Percentiles rank a stretch among this genome's conserved stretches.
Conservation (phyloP, 2,113 vertebrate species). For the Nanorana parkeri region DNA sequence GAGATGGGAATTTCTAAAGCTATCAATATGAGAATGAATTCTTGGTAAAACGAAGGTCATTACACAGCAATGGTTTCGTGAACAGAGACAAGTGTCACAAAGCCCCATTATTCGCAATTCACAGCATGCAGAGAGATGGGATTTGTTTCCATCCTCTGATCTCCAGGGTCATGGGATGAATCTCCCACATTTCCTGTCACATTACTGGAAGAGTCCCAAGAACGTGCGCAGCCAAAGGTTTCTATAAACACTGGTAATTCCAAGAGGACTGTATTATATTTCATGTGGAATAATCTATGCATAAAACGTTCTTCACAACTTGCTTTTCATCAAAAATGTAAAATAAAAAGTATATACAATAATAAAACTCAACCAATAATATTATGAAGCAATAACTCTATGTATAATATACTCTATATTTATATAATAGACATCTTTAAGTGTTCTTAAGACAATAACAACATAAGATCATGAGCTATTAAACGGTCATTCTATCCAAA, state of each 20-base stretch:
- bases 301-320: no score
- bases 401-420: no score
- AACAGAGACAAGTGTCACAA: conserved; percentile 14
- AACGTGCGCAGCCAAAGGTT: conserved; percentile 13
- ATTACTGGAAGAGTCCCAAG: conserved; percentile 46
- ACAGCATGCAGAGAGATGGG: not conserved
- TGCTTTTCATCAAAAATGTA: no score
- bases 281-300: not conserved
- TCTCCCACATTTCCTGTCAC: conserved; percentile 38
- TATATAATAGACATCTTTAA: no score
- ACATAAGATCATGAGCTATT: no score
- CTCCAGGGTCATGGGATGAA: conserved; percentile 29
- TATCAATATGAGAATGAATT: not conserved
- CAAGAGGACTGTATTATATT: not conserved
- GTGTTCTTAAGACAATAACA: no score
- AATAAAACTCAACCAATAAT: no score
- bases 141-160: conserved; percentile 25
- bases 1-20: not conserved
- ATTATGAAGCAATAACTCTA: no score
- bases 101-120: not conserved
- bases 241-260: conserved; percentile 2
- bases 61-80: not conserved
- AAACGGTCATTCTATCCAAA: no score
- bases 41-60: not conserved
- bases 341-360: no score